Evolutionary conservation across 2,888 invertebrate species (phyloP), one percentile per base, ranked within the genome.

Genomic region (Torymus auratus): DNA sequence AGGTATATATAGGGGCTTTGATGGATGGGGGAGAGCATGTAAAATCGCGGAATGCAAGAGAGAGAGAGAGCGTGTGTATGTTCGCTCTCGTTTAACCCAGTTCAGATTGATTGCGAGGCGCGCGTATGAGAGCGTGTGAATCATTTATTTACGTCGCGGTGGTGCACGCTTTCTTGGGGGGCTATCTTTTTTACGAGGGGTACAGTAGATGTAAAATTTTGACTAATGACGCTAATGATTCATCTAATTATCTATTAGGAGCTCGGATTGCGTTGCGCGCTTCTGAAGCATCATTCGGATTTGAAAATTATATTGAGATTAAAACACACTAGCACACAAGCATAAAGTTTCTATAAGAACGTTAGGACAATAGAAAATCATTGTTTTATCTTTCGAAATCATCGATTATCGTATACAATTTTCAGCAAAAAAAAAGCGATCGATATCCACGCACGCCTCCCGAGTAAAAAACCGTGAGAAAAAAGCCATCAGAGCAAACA

Each of bases 71-170:
- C n/a, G n/a, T n/a, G n/a, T 7, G 41, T 41, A 7, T 41, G 41
- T 41, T 14, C 15, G 69, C 13, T 61, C 62, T 52, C 53, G 41
- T 58, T 76, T 69, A 76, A 76, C 76, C 76, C 55, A 76, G 28
- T 69, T 76, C 41, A 10, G 17, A 14, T 55, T 55, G 13, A 67
- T 50, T 53, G 68, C 62, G n/a, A n/a, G n/a, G 28, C 20, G 12
- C 52, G 7, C 60, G 20, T 10, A n/a, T n/a, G n/a, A n/a, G 64
- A 53, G 41, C 41, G 41, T 41, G 41, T 41, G 41, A 60, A 5
- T 17, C 68, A 56, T 76, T 75, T 76, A 61, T 68, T 76, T 61
- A 68, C 60, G 68, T 62, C 76, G 69, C 69, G 62, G 65, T 64
- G 28, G 28, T 7, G 41, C 41, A 7, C 41, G 7, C 41, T 41